Evolutionary conservation across 2,113 vertebrate genomes (phyloP).

Genomic region (Lepus americanus): DNA sequence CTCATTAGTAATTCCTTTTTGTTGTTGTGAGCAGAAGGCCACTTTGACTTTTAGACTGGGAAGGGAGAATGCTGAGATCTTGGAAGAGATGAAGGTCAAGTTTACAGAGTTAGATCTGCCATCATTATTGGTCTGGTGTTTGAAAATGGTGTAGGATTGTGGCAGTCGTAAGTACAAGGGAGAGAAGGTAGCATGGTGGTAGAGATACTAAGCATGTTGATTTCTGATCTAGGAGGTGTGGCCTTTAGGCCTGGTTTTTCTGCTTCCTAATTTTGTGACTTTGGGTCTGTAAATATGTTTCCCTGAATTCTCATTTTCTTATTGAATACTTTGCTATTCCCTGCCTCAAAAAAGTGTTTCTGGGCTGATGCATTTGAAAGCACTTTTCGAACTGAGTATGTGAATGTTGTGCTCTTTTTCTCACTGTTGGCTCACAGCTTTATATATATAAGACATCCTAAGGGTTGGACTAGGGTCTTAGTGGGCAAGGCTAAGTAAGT

Average conservation of each 20-base stretch:
- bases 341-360: neutral
- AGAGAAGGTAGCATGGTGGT: too few relatives aligned
- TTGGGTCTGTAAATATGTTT: neutral
- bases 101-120: neutral
- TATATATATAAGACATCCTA: neutral
- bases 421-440: neutral
- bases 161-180: neutral
- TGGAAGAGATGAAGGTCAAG: neutral
- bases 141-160: neutral
- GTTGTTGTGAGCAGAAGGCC: neutral
- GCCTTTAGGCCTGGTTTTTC: neutral
- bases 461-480: neutral
- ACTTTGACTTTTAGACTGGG: neutral
- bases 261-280: neutral
- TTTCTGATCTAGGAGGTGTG: neutral
- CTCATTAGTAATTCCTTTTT: conserved; percentile 51
- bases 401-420: neutral
- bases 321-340: too few relatives aligned
- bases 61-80: neutral
- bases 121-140: neutral
- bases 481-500: neutral
- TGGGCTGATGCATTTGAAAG: neutral
- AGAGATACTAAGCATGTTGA: neutral
- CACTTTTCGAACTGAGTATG: neutral
- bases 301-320: neutral